phyloP scores from a whole-genome alignment of 2,888 invertebrate species.

The Xanthia togata region DNA sequence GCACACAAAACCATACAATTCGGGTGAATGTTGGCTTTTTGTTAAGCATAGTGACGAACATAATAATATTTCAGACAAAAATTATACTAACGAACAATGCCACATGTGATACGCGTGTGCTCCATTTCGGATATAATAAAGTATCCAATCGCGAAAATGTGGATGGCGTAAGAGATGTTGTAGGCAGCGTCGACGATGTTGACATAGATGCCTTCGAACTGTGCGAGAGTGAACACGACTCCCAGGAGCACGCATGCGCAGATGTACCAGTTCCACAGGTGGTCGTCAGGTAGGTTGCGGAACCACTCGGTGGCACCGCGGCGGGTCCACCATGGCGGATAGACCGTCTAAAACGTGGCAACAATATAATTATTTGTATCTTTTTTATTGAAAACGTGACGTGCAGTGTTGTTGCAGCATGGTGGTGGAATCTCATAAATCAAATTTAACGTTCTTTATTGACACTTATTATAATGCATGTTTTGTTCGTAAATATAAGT shows the following conservation, averaged over 20 bases:
- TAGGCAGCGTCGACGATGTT: slow-evolving; percentile 69
- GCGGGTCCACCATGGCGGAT: slow-evolving; percentile 74
- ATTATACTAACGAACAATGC: slow-evolving; percentile 65
- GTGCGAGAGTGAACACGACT: slow-evolving; percentile 67
- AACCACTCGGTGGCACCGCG: slow-evolving; percentile 66
- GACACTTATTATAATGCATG: no score
- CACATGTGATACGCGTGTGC: slow-evolving; percentile 47
- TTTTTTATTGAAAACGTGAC: not conserved
- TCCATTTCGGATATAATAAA: slow-evolving; percentile 60
- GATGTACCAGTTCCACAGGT: slow-evolving; percentile 77
- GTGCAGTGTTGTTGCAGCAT: no score
- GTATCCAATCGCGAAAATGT: slow-evolving; percentile 72
- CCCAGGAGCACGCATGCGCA: slow-evolving; percentile 71
- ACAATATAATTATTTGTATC: no score
- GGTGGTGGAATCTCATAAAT: no score
- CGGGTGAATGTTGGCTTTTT: not conserved
- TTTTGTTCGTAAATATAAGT: no score
- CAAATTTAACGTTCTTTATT: no score
- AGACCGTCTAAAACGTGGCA: slow-evolving; percentile 67
- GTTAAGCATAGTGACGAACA: not conserved
- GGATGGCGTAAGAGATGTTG: slow-evolving; percentile 75
- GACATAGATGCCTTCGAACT: slow-evolving; percentile 41
- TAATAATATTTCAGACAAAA: not conserved
- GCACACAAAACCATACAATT: no score
- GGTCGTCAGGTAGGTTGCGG: slow-evolving; percentile 73